Percentiles rank a stretch among this genome's conserved stretches.
Conservation (phyloP, 2,888 invertebrate genomes). For the Leptinotarsa rubiginosa region DNA sequence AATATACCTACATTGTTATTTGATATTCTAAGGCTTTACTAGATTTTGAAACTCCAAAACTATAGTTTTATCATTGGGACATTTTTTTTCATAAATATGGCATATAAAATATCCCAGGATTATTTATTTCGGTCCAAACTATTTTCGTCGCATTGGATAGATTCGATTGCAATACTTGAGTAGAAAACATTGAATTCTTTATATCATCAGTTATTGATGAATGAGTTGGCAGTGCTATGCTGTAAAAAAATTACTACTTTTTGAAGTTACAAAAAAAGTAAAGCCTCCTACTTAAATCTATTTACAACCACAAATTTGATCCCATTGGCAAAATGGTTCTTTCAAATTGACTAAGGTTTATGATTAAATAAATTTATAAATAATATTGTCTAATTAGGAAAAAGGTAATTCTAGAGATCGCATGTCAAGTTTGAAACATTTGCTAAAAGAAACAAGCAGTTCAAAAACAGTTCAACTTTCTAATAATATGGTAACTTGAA, state of each 20-base stretch:
- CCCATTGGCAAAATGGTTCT: constrained; percentile 40
- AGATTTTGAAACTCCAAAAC: neutral
- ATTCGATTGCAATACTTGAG: neutral
- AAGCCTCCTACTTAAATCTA: constrained; percentile 25
- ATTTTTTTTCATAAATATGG: neutral
- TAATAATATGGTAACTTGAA: no score
- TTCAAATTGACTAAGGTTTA: constrained; percentile 24
- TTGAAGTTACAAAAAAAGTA: neutral
- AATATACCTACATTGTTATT: constrained; percentile 35
- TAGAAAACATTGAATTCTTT: neutral
- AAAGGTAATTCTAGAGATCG: constrained; percentile 20
- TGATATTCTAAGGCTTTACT: constrained; percentile 24
- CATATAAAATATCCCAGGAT: neutral
- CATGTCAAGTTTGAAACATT: neutral
- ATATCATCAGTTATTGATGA: neutral
- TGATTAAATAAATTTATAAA: constrained; percentile 42
- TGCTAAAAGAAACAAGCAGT: no score
- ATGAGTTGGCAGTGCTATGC: neutral
- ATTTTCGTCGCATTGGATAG: neutral
- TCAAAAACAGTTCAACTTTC: no score
- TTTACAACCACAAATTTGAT: constrained; percentile 48
- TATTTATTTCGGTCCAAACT: no score
- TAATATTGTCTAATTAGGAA: constrained; percentile 40
- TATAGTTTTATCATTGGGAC: neutral
- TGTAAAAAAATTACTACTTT: no score